Evolutionary conservation across 2,797 vertebrate genomes (phyloP).

Genomic region (Danio jaintianensis): DNA sequence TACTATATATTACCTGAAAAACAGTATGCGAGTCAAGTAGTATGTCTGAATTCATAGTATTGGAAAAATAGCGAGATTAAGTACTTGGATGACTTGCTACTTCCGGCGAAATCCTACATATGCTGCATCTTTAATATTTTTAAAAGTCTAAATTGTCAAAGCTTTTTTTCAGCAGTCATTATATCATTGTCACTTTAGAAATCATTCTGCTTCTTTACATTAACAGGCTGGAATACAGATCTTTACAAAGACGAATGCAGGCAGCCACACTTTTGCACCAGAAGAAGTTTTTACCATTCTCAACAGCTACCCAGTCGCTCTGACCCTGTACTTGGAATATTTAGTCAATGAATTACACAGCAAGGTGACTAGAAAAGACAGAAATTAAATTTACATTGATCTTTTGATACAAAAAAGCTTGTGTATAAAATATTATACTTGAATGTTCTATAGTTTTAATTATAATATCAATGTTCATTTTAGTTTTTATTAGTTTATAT

Average conservation of each 20-base stretch:
- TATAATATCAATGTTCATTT: neutral
- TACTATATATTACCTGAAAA: too few relatives aligned
- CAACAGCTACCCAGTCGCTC: constrained; percentile 67
- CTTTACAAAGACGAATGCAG: constrained; percentile 67
- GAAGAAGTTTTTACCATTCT: constrained; percentile 67
- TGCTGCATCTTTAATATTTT: too few relatives aligned
- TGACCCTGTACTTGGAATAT: constrained; percentile 73
- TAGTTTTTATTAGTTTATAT: neutral
- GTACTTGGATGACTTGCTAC: too few relatives aligned
- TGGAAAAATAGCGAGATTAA: too few relatives aligned
- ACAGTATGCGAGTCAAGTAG: too few relatives aligned
- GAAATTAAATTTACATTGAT: neutral
- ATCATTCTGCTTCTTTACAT: constrained; percentile 36
- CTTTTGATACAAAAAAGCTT: neutral
- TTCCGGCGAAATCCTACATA: too few relatives aligned
- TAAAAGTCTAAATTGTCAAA: too few relatives aligned
- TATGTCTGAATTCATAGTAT: too few relatives aligned
- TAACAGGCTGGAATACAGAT: constrained; percentile 72
- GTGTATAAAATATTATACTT: neutral
- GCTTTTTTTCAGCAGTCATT: too few relatives aligned
- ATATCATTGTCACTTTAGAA: too few relatives aligned
- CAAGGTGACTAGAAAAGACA: constrained; percentile 64
- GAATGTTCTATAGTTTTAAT: too few relatives aligned
- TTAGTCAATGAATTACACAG: constrained; percentile 70
- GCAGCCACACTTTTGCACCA: constrained; percentile 55